Base-by-base conservation (phyloP, 2,113 vertebrate genomes). In the Sitta europaea region DNA sequence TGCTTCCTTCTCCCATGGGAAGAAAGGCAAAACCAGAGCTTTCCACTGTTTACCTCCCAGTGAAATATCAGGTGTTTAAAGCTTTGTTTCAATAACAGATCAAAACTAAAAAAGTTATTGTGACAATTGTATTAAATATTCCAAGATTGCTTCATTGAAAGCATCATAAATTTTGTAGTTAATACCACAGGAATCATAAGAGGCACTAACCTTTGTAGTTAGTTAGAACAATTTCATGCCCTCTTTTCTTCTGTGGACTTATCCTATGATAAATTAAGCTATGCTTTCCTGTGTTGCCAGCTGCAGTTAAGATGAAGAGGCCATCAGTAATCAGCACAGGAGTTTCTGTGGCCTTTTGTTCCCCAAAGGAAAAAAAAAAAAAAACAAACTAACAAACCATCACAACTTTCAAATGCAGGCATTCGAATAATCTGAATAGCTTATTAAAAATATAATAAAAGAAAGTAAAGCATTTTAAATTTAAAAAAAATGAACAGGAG, bases 351-450 rank as follows among this genome's bases (percentile, higher is more conserved):
- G 33, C 27, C 9, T 47, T 57, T 20, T 68, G 16, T 48, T 29
- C 10, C 9, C 5, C 21, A 23, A 42, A 45, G 24, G 6, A 4
- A 10, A 43, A 40, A 79, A 38, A 24, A 14, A 2, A 17, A 1
- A 2, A 40, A 5, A 2, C 4, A 21, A 45, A 1, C 3, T 0
- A 55, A 17, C 3, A 9, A 28, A 19, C 1, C 4, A 7, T 23
- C 10, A 11, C 15, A 33, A 10, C 19, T 73, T 59, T 70, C 22
- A 92, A 68, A 53, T 70, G 14, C 11, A 31, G 22, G 8, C 18
- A 73, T 57, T 40, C 19, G 14, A 90, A 68, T 72, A 42, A 55
- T 72, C 33, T 40, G 43, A 47, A 22, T 68, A 63, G 35, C 5
- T 43, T 5, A 4, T 45, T 47, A 50, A 23, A 23, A 43, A 23